phyloP scores from a whole-genome alignment of 2,113 vertebrate species.

The Oceanodroma tethys region DNA sequence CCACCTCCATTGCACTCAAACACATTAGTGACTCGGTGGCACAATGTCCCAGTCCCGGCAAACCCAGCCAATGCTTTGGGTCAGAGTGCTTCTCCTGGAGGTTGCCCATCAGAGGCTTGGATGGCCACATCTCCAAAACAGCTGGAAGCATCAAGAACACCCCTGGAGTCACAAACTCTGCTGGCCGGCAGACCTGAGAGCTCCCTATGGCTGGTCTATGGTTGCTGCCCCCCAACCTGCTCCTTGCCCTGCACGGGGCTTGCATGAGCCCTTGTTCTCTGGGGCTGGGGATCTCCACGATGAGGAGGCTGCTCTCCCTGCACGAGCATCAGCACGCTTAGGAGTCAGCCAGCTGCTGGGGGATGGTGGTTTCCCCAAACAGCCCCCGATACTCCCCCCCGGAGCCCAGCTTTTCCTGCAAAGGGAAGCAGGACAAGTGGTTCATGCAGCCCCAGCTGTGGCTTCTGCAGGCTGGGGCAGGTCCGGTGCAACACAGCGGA shows the following conservation, averaged over 20 bases:
- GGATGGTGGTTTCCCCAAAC: neutral
- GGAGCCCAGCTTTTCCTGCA: neutral
- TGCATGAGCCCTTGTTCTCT: neutral
- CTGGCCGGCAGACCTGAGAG: neutral
- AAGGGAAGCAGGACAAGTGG: neutral
- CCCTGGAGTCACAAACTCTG: neutral
- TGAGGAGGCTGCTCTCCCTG: neutral
- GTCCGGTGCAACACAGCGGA: neutral
- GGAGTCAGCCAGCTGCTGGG: neutral
- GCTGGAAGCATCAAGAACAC: neutral
- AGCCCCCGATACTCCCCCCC: neutral
- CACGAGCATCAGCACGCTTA: neutral
- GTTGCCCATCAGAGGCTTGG: neutral
- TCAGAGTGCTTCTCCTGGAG: neutral
- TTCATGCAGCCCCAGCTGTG: neutral
- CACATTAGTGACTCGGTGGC: neutral
- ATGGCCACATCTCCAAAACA: neutral
- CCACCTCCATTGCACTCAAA: neutral
- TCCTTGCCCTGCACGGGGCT: neutral
- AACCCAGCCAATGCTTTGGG: neutral
- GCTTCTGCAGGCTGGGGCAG: neutral
- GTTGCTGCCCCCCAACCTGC: neutral
- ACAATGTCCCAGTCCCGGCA: neutral
- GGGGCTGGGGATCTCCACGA: neutral
- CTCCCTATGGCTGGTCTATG: fast-evolving